Base-by-base conservation (phyloP, 2,113 vertebrate species). In the Seriola dumerili region DNA sequence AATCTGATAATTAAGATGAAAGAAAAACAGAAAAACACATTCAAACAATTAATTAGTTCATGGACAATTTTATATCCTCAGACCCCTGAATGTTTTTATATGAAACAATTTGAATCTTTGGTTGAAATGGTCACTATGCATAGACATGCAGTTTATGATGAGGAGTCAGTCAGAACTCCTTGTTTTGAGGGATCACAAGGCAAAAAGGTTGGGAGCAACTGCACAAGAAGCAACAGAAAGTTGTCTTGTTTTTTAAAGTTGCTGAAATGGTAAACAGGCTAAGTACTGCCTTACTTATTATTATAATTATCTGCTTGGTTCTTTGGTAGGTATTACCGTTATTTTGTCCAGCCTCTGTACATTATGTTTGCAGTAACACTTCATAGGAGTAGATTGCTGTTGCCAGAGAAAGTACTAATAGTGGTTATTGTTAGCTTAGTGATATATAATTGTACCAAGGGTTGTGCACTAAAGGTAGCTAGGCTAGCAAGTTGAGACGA, bases 281-380 rank as follows among this genome's bases (percentile, higher is more conserved):
- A 73, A 46, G n/a, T 44, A 8, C 3, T 2, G 5, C 23, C 71
- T 67, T 3, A 17, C 4, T 48, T 2, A 42, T 42, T 48, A 4
- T 63, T 67, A 58, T 52, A 38, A 38, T 38, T 5, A 38, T 38
- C 71, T 62, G 55, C 0, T 55, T 62, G n/a, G 2, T 68, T 48
- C 19, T 62, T 50, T 40, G 10, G 14, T 65, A 48, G 57, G 50
- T 19, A 2, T 40, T 44, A 17, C 19, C 3, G 52, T 70, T 54
- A 73, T 69, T 66, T 85, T 75, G 74, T 79, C 21, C 11, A 76
- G 48, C 19, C 21, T 79, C 34, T 52, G n/a, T 16, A 23, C 21
- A 10, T n/a, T 12, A 11, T 54, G 23, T 61, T 23, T 25, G 66
- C 40, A 29, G 48, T 29, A 48, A 58, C 34, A 70, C 21, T 55